Conservation (phyloP, 2,888 invertebrate genomes). For the Zaprionus bogoriensis region DNA sequence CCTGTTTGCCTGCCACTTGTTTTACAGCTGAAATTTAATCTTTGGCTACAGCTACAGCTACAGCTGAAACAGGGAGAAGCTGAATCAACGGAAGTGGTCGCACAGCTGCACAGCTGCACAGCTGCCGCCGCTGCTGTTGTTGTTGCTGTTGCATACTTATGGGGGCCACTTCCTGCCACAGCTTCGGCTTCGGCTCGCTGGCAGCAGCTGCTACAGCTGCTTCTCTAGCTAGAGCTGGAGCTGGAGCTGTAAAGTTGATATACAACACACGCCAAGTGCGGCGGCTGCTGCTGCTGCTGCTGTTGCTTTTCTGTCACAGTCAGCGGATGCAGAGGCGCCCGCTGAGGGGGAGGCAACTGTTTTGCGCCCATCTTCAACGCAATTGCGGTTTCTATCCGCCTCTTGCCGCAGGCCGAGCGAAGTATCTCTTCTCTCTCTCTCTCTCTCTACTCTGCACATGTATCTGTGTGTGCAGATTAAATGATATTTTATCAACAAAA, state of each 20-base stretch:
- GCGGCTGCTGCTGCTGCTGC: slow-evolving; percentile 21
- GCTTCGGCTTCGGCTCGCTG: neutral
- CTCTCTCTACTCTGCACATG: slow-evolving; percentile 5
- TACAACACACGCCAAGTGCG: slow-evolving; percentile 42
- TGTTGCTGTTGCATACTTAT: slow-evolving; percentile 49
- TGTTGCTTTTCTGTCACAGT: slow-evolving; percentile 36
- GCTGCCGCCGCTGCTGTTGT: neutral
- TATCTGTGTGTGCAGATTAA: slow-evolving; percentile 63
- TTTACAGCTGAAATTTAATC: slow-evolving; percentile 35
- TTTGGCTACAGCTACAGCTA: slow-evolving; percentile 5
- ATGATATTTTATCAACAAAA: slow-evolving; percentile 73
- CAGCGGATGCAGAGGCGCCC: slow-evolving; percentile 27
- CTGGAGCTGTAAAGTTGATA: slow-evolving; percentile 34
- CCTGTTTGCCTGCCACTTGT: slow-evolving; percentile 9
- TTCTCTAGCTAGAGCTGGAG: slow-evolving; percentile 6
- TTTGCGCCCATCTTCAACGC: slow-evolving; percentile 30
- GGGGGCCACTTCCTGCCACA: slow-evolving; percentile 31
- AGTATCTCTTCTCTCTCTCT: neutral
- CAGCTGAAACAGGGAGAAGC: slow-evolving; percentile 11
- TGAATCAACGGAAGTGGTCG: slow-evolving; percentile 43
- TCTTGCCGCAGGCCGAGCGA: neutral
- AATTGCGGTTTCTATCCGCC: slow-evolving; percentile 35
- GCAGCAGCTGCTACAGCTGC: too few species aligned
- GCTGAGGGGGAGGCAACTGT: neutral
- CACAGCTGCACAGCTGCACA: slow-evolving; percentile 24